Conservation (phyloP, 53 echinoderm and acorn worm genomes). For the Holothuria scabra region DNA sequence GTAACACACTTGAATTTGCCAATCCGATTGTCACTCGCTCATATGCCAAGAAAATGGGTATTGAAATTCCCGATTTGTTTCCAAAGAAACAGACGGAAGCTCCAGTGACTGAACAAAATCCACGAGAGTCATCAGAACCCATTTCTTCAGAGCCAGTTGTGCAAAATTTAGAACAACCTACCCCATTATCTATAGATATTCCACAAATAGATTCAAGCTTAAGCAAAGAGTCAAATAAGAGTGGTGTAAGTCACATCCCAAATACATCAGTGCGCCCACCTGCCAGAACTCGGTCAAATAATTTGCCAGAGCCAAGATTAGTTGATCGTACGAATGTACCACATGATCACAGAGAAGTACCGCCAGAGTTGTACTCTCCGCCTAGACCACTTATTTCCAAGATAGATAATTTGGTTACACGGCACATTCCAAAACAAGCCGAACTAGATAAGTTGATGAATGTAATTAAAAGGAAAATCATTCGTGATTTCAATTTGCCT, state of each 20-base stretch:
- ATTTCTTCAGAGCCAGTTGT: neutral
- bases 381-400: no score
- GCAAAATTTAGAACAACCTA: neutral
- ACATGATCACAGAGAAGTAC: neutral
- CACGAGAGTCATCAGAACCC: neutral
- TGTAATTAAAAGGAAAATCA: neutral
- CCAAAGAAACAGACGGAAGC: neutral
- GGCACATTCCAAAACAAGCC: neutral
- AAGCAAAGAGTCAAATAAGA: neutral
- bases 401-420: neutral
- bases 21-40: conserved; percentile 16
- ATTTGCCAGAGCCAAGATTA: neutral
- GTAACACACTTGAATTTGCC: neutral
- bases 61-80: conserved; percentile 1
- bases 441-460: no score
- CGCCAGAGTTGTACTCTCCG: neutral
- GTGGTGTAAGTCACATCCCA: neutral
- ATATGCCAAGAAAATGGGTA: conserved; percentile 5
- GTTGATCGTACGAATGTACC: neutral
- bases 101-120: neutral
- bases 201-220: neutral
- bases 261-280: conserved; percentile 4
- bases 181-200: neutral
- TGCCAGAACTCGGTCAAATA: neutral
- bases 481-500: conserved; percentile 25